Evolutionary conservation across 2,113 vertebrate species (phyloP).

Genomic region (Malurus alboscapulatus): DNA sequence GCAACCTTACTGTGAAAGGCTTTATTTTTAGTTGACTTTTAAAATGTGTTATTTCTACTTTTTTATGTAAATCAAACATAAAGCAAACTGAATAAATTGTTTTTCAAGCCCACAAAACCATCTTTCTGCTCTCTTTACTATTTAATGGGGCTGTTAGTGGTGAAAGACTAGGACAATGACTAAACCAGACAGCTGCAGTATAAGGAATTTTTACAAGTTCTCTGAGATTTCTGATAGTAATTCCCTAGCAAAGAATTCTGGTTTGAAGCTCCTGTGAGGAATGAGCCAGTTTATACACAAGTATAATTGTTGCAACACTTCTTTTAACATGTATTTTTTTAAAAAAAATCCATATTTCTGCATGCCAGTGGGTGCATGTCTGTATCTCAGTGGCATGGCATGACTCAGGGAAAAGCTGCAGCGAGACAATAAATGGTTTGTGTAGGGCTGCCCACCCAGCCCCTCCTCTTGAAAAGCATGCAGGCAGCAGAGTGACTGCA

Average conservation of each 20-base stretch:
- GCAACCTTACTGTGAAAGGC: not conserved
- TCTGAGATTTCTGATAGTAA: slow-evolving; percentile 48
- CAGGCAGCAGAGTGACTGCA: not conserved
- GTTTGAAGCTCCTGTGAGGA: slow-evolving; percentile 27
- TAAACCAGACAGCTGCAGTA: slow-evolving; percentile 44
- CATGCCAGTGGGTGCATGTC: not conserved
- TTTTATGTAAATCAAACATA: not conserved
- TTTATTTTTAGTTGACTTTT: not conserved
- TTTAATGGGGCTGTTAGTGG: not conserved
- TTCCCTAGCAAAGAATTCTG: slow-evolving; percentile 15
- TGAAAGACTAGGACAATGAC: slow-evolving; percentile 18
- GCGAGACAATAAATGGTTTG: not conserved
- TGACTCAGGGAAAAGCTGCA: not conserved
- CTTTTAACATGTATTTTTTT: too few relatives aligned
- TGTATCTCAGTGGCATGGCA: not conserved
- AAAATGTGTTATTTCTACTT: not conserved
- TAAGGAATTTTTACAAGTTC: slow-evolving; percentile 60
- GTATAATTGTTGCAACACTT: not conserved
- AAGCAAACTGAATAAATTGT: not conserved
- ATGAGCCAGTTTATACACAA: not conserved
- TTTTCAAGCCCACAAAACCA: slow-evolving; percentile 11
- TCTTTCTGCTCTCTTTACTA: not conserved
- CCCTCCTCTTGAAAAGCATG: not conserved
- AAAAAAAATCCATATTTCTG: not conserved
- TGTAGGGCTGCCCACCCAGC: not conserved